A percentile compares a stretch with the other conserved stretches of the same genome.
Evolutionary conservation across 2,797 vertebrate genomes (phyloP).

Genomic region (Nannoperca australis): DNA sequence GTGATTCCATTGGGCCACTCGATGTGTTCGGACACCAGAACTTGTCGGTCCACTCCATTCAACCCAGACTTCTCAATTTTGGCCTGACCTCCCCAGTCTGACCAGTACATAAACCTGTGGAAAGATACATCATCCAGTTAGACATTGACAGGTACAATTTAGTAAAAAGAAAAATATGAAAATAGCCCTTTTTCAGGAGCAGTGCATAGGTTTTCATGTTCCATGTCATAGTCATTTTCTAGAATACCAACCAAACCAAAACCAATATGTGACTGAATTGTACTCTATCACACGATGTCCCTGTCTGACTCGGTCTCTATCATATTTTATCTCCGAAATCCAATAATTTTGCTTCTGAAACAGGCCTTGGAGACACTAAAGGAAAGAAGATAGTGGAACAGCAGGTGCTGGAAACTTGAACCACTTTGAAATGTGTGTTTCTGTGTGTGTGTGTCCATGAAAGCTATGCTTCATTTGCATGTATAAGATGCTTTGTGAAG

Average conservation of each 20-base stretch:
- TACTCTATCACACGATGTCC: background rate
- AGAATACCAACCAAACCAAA: background rate
- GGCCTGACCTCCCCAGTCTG: slow-evolving; percentile 95
- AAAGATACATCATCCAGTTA: slow-evolving; percentile 3
- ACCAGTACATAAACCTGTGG: slow-evolving; percentile 98
- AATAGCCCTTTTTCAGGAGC: background rate
- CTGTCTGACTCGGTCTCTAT: background rate
- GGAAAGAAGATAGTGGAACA: slow-evolving; percentile 26
- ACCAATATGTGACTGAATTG: slow-evolving; percentile 12
- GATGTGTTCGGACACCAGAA: slow-evolving; percentile 93
- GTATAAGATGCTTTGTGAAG: slow-evolving; percentile 69
- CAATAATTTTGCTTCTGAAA: slow-evolving; percentile 24
- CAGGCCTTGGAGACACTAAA: slow-evolving; percentile 20
- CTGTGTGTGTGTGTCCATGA: slow-evolving; percentile 17
- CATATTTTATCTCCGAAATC: slow-evolving; percentile 27
- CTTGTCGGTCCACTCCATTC: slow-evolving; percentile 92
- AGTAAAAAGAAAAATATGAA: background rate
- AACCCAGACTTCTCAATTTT: slow-evolving; percentile 98
- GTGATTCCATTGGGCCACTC: slow-evolving; percentile 99
- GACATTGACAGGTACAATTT: background rate
- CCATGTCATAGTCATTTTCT: background rate
- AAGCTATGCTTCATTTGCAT: slow-evolving; percentile 65
- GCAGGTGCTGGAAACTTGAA: slow-evolving; percentile 37
- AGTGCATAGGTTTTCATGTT: background rate
- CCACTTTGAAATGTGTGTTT: slow-evolving; percentile 28